phyloP scores from a whole-genome alignment of 1,140 invertebrate genomes.

The Drosophila micromelanica region DNA sequence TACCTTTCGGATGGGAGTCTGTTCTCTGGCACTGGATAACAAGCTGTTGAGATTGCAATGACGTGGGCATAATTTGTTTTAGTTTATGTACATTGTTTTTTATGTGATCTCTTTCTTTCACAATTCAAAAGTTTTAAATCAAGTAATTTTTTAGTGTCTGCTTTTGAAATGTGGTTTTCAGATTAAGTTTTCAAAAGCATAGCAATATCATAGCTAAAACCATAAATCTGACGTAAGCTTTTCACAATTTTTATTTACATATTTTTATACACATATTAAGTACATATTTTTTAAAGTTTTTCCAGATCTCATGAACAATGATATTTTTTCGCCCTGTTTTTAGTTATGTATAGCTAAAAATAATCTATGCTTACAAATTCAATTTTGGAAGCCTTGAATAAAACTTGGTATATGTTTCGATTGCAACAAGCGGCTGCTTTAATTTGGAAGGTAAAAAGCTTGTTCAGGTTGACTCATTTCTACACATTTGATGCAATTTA shows the following conservation, averaged over 20 bases:
- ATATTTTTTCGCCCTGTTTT: too few species aligned
- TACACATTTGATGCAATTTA: not conserved
- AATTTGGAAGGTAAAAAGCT: too few species aligned
- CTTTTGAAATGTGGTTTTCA: conserved; percentile 25
- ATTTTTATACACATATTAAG: not conserved
- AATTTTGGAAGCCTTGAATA: too few species aligned
- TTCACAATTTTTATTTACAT: conserved; percentile 33
- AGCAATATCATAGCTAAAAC: too few species aligned
- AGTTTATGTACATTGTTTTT: conserved; percentile 64
- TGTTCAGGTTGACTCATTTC: too few species aligned
- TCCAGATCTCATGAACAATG: too few species aligned
- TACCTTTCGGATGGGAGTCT: conserved; percentile 24
- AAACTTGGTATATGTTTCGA: too few species aligned
- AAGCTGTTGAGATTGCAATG: conserved; percentile 81
- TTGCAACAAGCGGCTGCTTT: too few species aligned
- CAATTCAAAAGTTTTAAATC: conserved; percentile 60
- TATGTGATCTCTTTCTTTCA: not conserved
- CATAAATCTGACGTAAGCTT: not conserved
- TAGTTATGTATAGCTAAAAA: too few species aligned
- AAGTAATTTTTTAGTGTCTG: conserved; percentile 49
- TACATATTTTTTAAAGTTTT: too few species aligned
- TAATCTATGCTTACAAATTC: too few species aligned
- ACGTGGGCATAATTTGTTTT: conserved; percentile 80
- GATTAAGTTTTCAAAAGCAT: too few species aligned
- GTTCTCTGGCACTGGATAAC: conserved; percentile 46